phyloP scores from a whole-genome alignment of 2,888 invertebrate genomes.

The Mesorhabditis belari region DNA sequence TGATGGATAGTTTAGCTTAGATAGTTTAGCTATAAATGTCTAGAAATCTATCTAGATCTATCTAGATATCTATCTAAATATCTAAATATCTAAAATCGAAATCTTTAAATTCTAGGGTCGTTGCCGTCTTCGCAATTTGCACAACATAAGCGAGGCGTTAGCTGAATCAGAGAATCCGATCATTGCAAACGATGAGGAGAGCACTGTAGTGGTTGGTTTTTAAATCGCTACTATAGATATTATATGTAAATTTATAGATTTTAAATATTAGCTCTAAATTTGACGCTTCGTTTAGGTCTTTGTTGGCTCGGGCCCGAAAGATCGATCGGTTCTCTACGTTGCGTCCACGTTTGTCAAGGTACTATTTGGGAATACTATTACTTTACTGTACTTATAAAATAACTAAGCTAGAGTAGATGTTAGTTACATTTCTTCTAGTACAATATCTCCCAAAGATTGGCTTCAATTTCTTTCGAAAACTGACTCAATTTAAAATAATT shows the following conservation, averaged over 20 bases:
- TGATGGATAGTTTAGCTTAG: too few relatives aligned
- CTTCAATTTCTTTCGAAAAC: too few relatives aligned
- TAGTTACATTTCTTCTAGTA: neutral
- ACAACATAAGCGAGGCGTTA: constrained; percentile 43
- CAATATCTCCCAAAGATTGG: too few relatives aligned
- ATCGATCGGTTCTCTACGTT: constrained; percentile 37
- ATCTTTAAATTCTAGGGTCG: constrained; percentile 31
- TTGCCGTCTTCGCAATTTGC: constrained; percentile 46
- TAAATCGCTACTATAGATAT: neutral
- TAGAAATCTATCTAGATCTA: too few relatives aligned
- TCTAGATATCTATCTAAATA: neutral
- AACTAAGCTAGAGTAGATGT: neutral
- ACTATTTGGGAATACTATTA: neutral
- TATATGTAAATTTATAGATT: neutral
- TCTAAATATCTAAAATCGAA: neutral
- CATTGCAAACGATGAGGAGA: constrained; percentile 87
- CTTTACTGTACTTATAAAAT: neutral
- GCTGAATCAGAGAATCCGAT: constrained; percentile 72
- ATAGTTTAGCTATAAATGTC: too few relatives aligned
- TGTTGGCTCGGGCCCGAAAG: constrained; percentile 5
- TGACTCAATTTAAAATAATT: too few relatives aligned
- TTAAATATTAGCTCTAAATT: constrained; percentile 2
- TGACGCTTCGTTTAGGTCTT: constrained; percentile 8
- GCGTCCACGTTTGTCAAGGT: constrained; percentile 35
- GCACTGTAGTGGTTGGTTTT: constrained; percentile 75